A percentile compares a stretch with the other conserved stretches of the same genome.
phyloP scores from a whole-genome alignment of 2,888 invertebrate species.

The Resseliella maxima region DNA sequence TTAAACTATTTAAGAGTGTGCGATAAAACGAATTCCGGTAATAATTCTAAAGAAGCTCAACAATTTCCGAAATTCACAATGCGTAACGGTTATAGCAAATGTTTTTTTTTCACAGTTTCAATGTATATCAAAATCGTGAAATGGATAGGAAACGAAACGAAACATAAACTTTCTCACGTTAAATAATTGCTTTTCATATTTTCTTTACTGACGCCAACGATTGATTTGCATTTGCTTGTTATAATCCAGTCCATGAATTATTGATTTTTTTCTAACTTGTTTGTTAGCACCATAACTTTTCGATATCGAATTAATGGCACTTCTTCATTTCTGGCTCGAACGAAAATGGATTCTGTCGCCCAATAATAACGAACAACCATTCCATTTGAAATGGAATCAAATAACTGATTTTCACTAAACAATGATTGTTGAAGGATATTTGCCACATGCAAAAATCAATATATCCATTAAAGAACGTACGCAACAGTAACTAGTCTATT shows the following conservation, averaged over 20 bases:
- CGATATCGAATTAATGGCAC: not conserved
- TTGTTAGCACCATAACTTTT: too few relatives aligned
- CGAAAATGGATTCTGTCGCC: conserved; percentile 14
- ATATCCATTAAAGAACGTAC: not conserved
- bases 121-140: not conserved
- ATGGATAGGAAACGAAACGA: not conserved
- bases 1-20: not conserved
- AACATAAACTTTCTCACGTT: not conserved
- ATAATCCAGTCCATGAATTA: not conserved
- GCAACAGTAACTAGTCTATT: conserved; percentile 10
- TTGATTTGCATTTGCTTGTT: not conserved
- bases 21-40: not conserved
- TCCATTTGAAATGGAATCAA: not conserved
- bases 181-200: not conserved
- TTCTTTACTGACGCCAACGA: not conserved
- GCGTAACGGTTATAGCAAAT: not conserved
- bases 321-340: not conserved
- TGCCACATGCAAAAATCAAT: conserved; percentile 3
- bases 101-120: not conserved
- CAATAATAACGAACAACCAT: not conserved
- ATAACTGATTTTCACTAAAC: not conserved
- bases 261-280: too few relatives aligned
- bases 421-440: not conserved
- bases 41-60: not conserved
- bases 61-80: not conserved